Evolutionary conservation across 2,113 vertebrate species (phyloP), one percentile per base, ranked within the genome.

Genomic region (Ia io): DNA sequence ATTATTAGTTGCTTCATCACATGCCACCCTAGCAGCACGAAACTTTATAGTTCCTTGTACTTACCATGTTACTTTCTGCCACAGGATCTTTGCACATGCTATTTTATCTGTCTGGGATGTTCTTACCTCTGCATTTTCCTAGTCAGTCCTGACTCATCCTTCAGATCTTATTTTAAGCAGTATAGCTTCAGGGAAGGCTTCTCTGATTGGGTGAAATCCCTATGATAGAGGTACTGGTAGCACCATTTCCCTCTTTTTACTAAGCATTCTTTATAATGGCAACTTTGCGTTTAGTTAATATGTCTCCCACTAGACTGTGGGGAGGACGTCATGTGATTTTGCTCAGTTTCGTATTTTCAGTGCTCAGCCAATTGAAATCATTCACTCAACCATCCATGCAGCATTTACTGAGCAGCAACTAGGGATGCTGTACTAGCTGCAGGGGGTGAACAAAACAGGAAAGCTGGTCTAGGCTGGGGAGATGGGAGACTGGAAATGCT

Each of bases 161-260:
- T 95, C n/a, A 92, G 40, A 56, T 94, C 4, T 40, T 84, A 47
- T 63, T 79, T 92, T 73, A 95, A 92, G 37, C 17, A 49, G 1
- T 5, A 11, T 40, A 14, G 20, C 20, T 91, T 87, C n/a, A 61
- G 59, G n/a, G 44, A 95, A n/a, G 67, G 8, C 16, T 70, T 78
- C 65, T 67, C 47, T 51, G n/a, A 42, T 85, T 1, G 67, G 7
- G 23, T 63, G 3, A 88, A 82, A 91, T 44, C 30, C 17, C 88
- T 84, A 20, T 42, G 78, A 30, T 44, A 76, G n/a, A 84, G 22
- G 6, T 44, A 82, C 44, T 14, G 3, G 63, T 37, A 78, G 35
- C 32, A 86, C 17, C 5, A 13, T 47, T 93, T 95, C 85, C 51
- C 16, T 88, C 22, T 42, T 91, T 73, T 88, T 42, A 28, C 35